Conservation (phyloP, 2,888 invertebrate genomes). For the Cotesia congregata region DNA sequence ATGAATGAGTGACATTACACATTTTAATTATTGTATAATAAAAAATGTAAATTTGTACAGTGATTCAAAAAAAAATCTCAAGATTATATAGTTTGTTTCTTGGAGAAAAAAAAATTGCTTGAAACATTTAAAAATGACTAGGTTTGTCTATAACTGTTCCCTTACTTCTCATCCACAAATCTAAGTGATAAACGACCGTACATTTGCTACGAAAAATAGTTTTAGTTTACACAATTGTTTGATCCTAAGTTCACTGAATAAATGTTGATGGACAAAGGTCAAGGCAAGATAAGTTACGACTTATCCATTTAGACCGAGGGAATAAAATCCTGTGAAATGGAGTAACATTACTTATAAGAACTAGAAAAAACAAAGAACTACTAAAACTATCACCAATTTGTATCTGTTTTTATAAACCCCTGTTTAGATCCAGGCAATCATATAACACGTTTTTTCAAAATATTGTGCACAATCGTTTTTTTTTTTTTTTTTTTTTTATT, state of each 20-base stretch:
- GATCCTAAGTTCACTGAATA: neutral
- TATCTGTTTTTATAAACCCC: constrained; percentile 45
- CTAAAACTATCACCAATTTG: constrained; percentile 56
- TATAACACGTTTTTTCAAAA: constrained; percentile 28
- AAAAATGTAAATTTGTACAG: too few species aligned
- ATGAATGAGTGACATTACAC: too few species aligned
- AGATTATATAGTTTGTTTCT: too few species aligned
- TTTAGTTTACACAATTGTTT: constrained; percentile 7
- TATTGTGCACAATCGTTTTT: neutral
- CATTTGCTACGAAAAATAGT: constrained; percentile 23
- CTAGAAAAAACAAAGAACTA: constrained; percentile 22
- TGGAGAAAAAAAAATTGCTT: too few species aligned
- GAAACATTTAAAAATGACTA: too few species aligned
- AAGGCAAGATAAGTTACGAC: constrained; percentile 10
- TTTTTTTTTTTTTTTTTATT: neutral
- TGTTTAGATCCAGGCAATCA: constrained; percentile 53
- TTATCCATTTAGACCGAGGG: constrained; percentile 10
- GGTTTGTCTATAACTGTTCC: too few species aligned
- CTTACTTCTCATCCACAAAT: too few species aligned
- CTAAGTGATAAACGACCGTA: neutral
- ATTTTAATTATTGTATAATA: too few species aligned
- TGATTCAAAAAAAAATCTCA: too few species aligned
- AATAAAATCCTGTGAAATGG: constrained; percentile 39
- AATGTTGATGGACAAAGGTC: constrained; percentile 17
- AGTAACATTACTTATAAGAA: constrained; percentile 45